Evolutionary conservation across 2,113 vertebrate species (phyloP).

Genomic region (Athene noctua): DNA sequence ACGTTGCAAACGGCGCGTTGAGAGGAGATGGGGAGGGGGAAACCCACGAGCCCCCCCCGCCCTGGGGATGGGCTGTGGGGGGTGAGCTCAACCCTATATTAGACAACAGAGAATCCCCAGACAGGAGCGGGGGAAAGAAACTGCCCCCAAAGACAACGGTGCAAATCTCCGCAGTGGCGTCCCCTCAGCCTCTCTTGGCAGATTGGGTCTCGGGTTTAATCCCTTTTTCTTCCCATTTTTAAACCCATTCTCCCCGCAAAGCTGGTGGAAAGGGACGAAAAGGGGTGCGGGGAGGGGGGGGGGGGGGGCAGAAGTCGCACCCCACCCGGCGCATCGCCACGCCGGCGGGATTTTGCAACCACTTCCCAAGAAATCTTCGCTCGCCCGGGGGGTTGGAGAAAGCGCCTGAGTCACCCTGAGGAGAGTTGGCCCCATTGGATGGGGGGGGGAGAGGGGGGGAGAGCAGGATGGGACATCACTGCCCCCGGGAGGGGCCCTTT

Average conservation of each 20-base stretch:
- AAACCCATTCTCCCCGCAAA: neutral
- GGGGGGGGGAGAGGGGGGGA: no score
- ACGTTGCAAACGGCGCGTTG: no score
- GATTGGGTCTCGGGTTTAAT: accelerated
- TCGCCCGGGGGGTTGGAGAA: neutral
- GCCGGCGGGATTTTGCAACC: neutral
- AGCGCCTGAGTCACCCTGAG: neutral
- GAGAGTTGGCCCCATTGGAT: neutral
- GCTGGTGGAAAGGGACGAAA: accelerated
- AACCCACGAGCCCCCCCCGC: neutral
- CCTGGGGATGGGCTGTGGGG: accelerated
- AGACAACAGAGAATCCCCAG: neutral
- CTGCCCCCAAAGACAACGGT: neutral
- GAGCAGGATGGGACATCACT: accelerated
- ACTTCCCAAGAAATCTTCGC: neutral
- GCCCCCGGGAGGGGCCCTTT: neutral
- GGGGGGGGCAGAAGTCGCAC: no score
- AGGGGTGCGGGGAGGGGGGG: no score
- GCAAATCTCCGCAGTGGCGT: neutral
- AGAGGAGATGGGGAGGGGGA: neutral
- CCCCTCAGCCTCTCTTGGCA: neutral
- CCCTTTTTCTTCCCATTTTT: neutral
- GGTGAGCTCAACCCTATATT: neutral
- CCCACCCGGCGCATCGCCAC: accelerated
- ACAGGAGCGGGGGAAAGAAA: neutral